A percentile compares a stretch with the other conserved stretches of the same genome.
Evolutionary conservation across 2,888 invertebrate genomes (phyloP).

Genomic region (Cyclophora albipunctata): DNA sequence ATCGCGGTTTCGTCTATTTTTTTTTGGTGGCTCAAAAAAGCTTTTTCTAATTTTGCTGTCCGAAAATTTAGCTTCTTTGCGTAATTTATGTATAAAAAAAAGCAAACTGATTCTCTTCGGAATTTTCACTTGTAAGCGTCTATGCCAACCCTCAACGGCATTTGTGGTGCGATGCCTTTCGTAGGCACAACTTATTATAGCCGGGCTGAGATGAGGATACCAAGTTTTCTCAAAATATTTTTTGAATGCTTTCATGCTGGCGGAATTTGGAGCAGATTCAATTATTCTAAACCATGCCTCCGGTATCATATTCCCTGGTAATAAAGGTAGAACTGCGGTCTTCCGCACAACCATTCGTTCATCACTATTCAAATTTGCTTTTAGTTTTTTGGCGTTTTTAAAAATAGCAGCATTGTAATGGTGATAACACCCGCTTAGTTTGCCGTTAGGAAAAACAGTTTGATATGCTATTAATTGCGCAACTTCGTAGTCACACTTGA

Average conservation of each 20-base stretch:
- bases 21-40: no score
- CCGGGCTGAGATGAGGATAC: background rate
- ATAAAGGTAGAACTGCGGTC: background rate
- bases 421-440: background rate
- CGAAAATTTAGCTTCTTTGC: no score
- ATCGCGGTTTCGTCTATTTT: no score
- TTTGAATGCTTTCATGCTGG: constrained; percentile 1
- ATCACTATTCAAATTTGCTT: constrained; percentile 2
- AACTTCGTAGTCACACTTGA: background rate
- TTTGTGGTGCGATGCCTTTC: background rate
- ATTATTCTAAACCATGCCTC: background rate
- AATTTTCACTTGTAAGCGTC: background rate
- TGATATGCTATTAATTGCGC: constrained; percentile 2
- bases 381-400: constrained; percentile 2
- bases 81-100: no score
- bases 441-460: constrained; percentile 1
- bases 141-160: background rate
- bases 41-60: no score
- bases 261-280: background rate
- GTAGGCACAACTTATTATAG: constrained; percentile 2
- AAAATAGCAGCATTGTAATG: constrained; percentile 3
- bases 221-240: constrained; percentile 3
- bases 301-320: background rate
- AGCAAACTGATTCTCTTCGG: no score
- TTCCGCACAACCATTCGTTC: constrained; percentile 2